These are phyloP conservation scores for Barbus barbus DNA, from an alignment of 2,113 vertebrate species.

Conservation along the genomic window DNA sequence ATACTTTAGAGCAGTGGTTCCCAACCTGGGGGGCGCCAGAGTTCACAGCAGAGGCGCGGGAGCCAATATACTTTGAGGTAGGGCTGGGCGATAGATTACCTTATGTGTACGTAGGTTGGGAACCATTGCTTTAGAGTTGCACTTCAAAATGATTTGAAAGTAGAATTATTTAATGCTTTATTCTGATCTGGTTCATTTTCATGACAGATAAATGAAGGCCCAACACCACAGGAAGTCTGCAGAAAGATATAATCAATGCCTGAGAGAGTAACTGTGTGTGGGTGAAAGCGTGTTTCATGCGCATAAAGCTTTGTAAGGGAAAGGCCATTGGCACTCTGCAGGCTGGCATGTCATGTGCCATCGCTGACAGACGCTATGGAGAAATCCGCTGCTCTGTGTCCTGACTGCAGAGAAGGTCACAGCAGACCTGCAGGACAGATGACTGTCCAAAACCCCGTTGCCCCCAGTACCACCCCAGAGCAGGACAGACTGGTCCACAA, in stretches of 20 bases:
- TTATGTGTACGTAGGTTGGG: too few relatives aligned
- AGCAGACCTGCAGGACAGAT: constrained; percentile 1
- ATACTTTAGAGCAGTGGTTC: too few relatives aligned
- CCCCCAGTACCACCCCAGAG: not conserved
- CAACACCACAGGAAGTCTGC: not conserved
- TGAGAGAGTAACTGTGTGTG: not conserved
- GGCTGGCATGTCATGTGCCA: constrained; percentile 37
- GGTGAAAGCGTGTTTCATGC: constrained; percentile 29
- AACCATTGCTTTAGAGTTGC: too few relatives aligned
- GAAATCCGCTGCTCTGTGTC: not conserved
- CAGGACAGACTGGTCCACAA: not conserved
- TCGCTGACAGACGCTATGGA: not conserved
- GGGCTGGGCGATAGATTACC: too few relatives aligned
- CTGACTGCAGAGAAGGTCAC: constrained; percentile 14
- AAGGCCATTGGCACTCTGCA: constrained; percentile 26
- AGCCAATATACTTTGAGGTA: too few relatives aligned
- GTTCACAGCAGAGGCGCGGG: too few relatives aligned
- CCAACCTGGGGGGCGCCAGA: too few relatives aligned
- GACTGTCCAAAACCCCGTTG: not conserved
- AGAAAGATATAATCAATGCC: constrained; percentile 14
- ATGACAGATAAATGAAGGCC: constrained; percentile 18
- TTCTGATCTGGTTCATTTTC: not conserved
- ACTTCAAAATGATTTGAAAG: not conserved
- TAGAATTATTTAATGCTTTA: not conserved
- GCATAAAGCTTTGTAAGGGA: not conserved